Evolutionary conservation across 1,140 invertebrate species (phyloP), one percentile per base, ranked within the genome.

Genomic region (Apis florea): DNA sequence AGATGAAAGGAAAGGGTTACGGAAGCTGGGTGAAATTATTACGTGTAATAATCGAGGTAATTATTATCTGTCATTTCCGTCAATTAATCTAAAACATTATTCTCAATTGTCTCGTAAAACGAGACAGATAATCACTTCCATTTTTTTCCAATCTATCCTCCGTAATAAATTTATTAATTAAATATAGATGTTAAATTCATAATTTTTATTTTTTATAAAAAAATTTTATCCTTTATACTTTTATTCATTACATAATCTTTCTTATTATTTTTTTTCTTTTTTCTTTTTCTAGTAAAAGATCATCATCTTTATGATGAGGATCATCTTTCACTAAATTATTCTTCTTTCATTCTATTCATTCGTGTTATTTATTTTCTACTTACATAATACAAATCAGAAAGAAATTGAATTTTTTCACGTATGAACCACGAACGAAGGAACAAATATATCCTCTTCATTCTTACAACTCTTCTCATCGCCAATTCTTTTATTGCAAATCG

Each of bases 1-100:
- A 59, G n/a, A 15, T 82, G 47, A 85, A 88, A 80, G 85, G 83
- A 88, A 91, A 90, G 87, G 90, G 88, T 90, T 90, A 75, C 51
- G 6, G 24, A 68, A 84, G 83, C 88, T 84, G 73, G 15, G 15
- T 66, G 67, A 80, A 89, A 82, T 79, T 69, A 91, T 91, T 87
- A 89, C 87, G 74, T 69, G 68, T 24, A 85, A 90, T 89, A 83
- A 88, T 90, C 72, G 71, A 80, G 59, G 61, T 15, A 79, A 58
- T 68, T 56, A 79, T 79, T 67, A 40, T 13, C 24, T 2, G 54
- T 77, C 68, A 24, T 73, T 83, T 31, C 11, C 31, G 24, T 64
- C 40, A 11, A 12, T 12, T 51, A n/a, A 17, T 70, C 47, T 12
- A 31, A 9, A 56, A 21, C 26, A 68, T 72, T 72, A 19, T 15